These are phyloP conservation scores for Australoheros scitulus DNA, from an alignment of 2,113 vertebrate species.

Conservation along the genomic window DNA sequence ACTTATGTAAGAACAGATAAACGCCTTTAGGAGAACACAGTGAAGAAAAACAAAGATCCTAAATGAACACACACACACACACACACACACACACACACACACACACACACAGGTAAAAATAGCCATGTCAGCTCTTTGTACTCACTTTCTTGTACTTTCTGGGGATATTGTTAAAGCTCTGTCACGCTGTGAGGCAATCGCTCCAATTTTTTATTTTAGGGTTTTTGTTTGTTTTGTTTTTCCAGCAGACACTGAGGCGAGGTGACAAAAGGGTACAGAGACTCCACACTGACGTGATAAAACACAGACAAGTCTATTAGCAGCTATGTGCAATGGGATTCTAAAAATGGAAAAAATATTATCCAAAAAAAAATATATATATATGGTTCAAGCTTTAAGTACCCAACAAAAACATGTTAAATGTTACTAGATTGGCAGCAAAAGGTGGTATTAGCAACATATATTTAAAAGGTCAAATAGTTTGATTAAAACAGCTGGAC, in stretches of 20 bases:
- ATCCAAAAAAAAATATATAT: not conserved
- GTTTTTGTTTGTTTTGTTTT: not conserved
- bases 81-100: not conserved
- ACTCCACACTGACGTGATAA: conserved; percentile 12
- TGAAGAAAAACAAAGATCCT: not conserved
- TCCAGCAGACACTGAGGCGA: not conserved
- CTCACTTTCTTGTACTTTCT: conserved; percentile 1
- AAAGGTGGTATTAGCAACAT: not conserved
- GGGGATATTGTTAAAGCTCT: conserved; percentile 10
- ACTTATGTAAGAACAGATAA: not conserved
- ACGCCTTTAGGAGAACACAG: not conserved
- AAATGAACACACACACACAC: not conserved
- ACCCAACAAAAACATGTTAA: not conserved
- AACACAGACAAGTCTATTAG: not conserved
- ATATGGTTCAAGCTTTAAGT: not conserved
- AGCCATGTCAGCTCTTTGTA: not conserved
- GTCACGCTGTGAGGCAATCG: conserved; percentile 11
- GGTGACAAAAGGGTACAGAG: not conserved
- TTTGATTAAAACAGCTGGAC: not conserved
- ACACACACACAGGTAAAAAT: not conserved
- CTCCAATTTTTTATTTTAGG: not conserved
- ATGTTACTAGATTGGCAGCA: not conserved
- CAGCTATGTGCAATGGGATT: not conserved
- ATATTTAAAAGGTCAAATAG: not conserved
- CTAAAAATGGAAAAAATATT: not conserved